Conservation (phyloP, 2,797 vertebrate species). For the Gallinago stenura region DNA sequence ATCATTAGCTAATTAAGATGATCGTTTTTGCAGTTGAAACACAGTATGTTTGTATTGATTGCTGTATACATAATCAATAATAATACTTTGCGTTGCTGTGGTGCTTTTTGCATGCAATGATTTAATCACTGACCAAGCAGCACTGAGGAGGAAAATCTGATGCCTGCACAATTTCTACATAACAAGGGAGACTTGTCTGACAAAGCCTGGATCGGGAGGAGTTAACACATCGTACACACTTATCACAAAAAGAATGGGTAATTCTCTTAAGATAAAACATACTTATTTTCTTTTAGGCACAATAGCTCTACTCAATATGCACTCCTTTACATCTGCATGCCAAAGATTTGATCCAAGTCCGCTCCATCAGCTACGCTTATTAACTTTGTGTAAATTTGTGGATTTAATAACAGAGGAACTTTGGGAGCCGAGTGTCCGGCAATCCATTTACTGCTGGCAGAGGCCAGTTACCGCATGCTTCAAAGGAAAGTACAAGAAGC, state of each 20-base stretch:
- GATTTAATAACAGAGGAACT: constrained; percentile 36
- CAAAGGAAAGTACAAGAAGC: constrained; percentile 15
- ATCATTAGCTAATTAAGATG: constrained; percentile 53
- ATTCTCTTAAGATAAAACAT: constrained; percentile 15
- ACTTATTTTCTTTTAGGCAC: constrained; percentile 6
- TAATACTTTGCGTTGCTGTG: constrained; percentile 21
- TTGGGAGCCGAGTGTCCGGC: not conserved
- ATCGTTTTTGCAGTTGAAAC: constrained; percentile 34
- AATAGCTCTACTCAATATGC: not conserved
- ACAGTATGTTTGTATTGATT: constrained; percentile 32
- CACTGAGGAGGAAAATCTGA: not conserved
- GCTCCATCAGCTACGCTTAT: not conserved
- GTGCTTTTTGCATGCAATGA: not conserved
- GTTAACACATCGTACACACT: not conserved
- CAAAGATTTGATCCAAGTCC: not conserved
- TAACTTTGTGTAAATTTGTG: constrained; percentile 40
- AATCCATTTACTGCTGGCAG: constrained; percentile 17
- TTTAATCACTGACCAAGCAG: constrained; percentile 17
- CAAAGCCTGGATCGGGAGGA: not conserved
- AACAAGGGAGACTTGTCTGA: not conserved
- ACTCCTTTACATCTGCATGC: not conserved
- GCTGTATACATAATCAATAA: constrained; percentile 44
- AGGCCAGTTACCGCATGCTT: not conserved
- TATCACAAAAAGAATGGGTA: not conserved
- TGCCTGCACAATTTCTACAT: not conserved